A percentile compares a stretch with the other conserved stretches of the same genome.
Evolutionary conservation across 2,888 invertebrate species (phyloP).

Genomic region (Spilosoma lubricipeda): DNA sequence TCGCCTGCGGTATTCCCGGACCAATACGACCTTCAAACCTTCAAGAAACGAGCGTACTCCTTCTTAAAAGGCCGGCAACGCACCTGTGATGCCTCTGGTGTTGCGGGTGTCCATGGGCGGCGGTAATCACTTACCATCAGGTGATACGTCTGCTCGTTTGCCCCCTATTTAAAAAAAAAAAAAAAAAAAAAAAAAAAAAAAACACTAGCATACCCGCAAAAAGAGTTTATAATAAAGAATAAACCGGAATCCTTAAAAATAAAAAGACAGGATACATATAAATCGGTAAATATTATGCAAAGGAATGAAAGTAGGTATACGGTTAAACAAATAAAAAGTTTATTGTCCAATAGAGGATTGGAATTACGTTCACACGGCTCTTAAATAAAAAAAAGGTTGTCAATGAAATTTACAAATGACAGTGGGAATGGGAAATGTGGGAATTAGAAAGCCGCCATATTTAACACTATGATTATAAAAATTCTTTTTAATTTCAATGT

Average conservation of each 20-base stretch:
- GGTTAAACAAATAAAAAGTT: neutral
- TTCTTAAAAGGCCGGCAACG: too few species aligned
- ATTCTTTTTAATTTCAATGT: conserved; percentile 28
- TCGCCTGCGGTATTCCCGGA: too few species aligned
- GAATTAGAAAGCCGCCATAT: conserved; percentile 48
- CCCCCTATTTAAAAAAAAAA: too few species aligned
- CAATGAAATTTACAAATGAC: conserved; percentile 38
- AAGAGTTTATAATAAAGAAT: too few species aligned
- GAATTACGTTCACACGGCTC: conserved; percentile 46
- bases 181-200: too few species aligned
- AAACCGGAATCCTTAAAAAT: neutral
- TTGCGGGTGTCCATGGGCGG: too few species aligned
- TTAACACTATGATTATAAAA: conserved; percentile 34
- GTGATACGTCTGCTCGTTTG: too few species aligned
- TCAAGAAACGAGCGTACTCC: too few species aligned
- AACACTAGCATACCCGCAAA: too few species aligned
- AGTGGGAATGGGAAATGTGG: conserved; percentile 40
- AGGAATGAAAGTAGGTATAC: neutral
- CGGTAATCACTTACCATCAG: too few species aligned
- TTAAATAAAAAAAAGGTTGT: conserved; percentile 27
- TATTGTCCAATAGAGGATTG: conserved; percentile 22
- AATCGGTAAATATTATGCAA: neutral
- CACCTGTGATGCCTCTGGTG: too few species aligned
- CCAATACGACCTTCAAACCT: too few species aligned
- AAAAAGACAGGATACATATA: neutral